Conservation (phyloP, 2,888 invertebrate species). For the Hemistola chrysoprasaria region DNA sequence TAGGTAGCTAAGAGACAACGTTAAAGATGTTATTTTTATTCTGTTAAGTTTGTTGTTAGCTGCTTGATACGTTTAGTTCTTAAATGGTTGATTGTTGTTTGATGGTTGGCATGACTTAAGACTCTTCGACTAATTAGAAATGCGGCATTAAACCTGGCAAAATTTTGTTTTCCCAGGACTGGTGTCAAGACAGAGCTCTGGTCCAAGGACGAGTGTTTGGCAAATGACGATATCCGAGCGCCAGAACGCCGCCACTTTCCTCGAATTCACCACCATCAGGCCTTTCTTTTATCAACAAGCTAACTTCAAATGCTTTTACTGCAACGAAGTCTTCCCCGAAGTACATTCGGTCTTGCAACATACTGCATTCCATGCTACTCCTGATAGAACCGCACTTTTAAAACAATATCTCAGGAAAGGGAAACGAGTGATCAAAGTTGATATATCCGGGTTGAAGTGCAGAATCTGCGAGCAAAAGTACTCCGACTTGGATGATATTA, state of each 20-base stretch:
- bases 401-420: slow-evolving; percentile 64
- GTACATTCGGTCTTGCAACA: slow-evolving; percentile 61
- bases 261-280: slow-evolving; percentile 63
- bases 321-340: slow-evolving; percentile 67
- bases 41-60: too few relatives aligned
- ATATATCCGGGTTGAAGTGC: slow-evolving; percentile 63
- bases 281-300: slow-evolving; percentile 74
- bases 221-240: slow-evolving; percentile 74
- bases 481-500: slow-evolving; percentile 59
- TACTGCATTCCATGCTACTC: slow-evolving; percentile 47
- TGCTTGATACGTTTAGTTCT: too few relatives aligned
- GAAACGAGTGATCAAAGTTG: slow-evolving; percentile 68
- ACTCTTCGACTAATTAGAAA: too few relatives aligned
- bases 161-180: slow-evolving; percentile 11
- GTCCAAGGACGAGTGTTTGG: slow-evolving; percentile 61
- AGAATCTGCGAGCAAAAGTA: slow-evolving; percentile 62
- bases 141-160: neutral
- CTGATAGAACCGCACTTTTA: slow-evolving; percentile 51
- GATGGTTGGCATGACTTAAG: too few relatives aligned
- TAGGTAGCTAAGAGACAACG: too few relatives aligned
- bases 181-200: neutral
- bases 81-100: too few relatives aligned
- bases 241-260: slow-evolving; percentile 68
- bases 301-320: slow-evolving; percentile 74
- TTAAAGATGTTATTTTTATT: too few relatives aligned